phyloP scores from a whole-genome alignment of 2,888 invertebrate genomes.

The Carcina quercana region DNA sequence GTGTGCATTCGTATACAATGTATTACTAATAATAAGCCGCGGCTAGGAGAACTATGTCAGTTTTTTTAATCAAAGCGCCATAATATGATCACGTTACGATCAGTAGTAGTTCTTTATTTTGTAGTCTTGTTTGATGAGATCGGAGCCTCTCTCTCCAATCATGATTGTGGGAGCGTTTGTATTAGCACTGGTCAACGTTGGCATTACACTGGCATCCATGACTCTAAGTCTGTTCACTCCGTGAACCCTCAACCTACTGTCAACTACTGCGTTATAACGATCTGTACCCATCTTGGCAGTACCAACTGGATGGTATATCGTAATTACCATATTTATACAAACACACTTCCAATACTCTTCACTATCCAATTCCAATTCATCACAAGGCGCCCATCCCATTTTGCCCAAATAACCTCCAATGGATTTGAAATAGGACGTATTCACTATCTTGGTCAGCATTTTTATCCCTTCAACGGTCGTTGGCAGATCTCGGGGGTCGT shows the following conservation, averaged over 20 bases:
- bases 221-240: slow-evolving; percentile 79
- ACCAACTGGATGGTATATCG: slow-evolving; percentile 81
- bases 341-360: slow-evolving; percentile 42
- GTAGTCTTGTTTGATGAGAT: slow-evolving; percentile 77
- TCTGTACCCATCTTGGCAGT: slow-evolving; percentile 75
- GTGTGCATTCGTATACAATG: too few species aligned
- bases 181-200: slow-evolving; percentile 82
- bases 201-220: slow-evolving; percentile 87
- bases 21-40: too few species aligned
- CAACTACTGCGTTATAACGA: slow-evolving; percentile 37
- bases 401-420: slow-evolving; percentile 32
- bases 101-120: too few species aligned
- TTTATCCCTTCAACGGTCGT: slow-evolving; percentile 31
- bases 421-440: slow-evolving; percentile 33
- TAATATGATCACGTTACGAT: not conserved
- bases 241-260: slow-evolving; percentile 77
- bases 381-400: slow-evolving; percentile 32
- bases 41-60: too few species aligned
- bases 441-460: slow-evolving; percentile 32
- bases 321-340: slow-evolving; percentile 55
- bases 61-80: not conserved
- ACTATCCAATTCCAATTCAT: slow-evolving; percentile 28
- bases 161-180: slow-evolving; percentile 86
- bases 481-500: slow-evolving; percentile 56
- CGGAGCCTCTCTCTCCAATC: slow-evolving; percentile 86